Conservation (phyloP, 2,113 vertebrate species). For the Hypomesus transpacificus region DNA sequence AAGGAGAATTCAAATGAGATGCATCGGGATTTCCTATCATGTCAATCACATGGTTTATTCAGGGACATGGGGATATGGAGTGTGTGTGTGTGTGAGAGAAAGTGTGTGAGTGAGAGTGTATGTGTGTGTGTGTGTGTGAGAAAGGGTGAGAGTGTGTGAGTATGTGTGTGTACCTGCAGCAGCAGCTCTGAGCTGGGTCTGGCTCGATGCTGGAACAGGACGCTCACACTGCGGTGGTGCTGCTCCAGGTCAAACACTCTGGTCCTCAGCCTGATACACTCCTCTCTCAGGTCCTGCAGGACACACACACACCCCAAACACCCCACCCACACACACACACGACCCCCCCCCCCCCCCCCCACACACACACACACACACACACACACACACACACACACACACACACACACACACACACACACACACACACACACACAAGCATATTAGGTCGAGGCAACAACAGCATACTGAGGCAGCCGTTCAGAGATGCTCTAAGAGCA, state of each 20-base stretch:
- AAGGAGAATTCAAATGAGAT: too few relatives aligned
- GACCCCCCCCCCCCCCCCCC: too few relatives aligned
- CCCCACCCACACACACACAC: background rate
- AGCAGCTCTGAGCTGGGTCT: slow-evolving; percentile 84
- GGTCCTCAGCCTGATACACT: slow-evolving; percentile 87
- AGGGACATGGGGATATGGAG: too few relatives aligned
- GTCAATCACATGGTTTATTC: too few relatives aligned
- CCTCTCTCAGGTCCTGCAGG: slow-evolving; percentile 86
- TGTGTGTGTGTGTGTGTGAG: background rate
- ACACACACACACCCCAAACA: background rate
- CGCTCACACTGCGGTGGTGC: slow-evolving; percentile 82
- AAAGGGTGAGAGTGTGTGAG: too few relatives aligned
- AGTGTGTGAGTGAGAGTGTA: background rate
- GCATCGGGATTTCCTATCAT: too few relatives aligned
- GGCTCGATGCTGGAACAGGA: slow-evolving; percentile 87
- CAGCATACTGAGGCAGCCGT: too few relatives aligned
- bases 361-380: background rate
- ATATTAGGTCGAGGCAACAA: too few relatives aligned
- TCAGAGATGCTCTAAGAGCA: background rate
- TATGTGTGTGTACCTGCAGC: slow-evolving; percentile 76
- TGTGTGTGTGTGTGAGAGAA: too few relatives aligned
- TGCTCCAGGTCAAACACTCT: slow-evolving; percentile 91
- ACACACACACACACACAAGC: background rate
- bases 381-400: background rate
- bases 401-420: background rate